A percentile compares a stretch with the other conserved stretches of the same genome.
phyloP scores from a whole-genome alignment of 2,888 invertebrate genomes.

The Epirrhoe tristata region DNA sequence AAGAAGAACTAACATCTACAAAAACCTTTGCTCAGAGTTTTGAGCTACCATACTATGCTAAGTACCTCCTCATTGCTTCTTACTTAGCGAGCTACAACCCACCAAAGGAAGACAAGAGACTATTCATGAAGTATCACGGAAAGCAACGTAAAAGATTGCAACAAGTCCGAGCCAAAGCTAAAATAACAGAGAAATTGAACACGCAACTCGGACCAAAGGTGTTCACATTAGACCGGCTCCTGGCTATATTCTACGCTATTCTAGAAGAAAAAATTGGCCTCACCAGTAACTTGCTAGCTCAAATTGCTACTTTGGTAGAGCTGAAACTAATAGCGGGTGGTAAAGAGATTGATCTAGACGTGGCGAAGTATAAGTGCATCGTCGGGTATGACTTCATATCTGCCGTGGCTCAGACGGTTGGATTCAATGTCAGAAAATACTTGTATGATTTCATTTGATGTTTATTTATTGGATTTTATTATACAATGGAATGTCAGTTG shows the following conservation, averaged over 20 bases:
- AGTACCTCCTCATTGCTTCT: slow-evolving; percentile 95
- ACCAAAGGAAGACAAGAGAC: slow-evolving; percentile 92
- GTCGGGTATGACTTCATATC: slow-evolving; percentile 93
- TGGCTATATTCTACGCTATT: slow-evolving; percentile 96
- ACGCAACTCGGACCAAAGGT: slow-evolving; percentile 93
- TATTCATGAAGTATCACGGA: slow-evolving; percentile 93
- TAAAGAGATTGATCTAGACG: slow-evolving; percentile 90
- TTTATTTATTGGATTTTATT: slow-evolving; percentile 32
- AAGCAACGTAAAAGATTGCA: slow-evolving; percentile 89
- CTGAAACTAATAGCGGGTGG: slow-evolving; percentile 91
- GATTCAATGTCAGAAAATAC: slow-evolving; percentile 91
- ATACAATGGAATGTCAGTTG: slow-evolving; percentile 26
- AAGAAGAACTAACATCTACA: slow-evolving; percentile 77
- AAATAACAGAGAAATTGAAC: slow-evolving; percentile 82
- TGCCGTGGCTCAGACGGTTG: slow-evolving; percentile 90
- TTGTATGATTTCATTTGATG: slow-evolving; percentile 88
- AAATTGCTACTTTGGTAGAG: slow-evolving; percentile 94
- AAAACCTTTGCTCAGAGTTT: slow-evolving; percentile 87
- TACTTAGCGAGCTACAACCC: slow-evolving; percentile 97
- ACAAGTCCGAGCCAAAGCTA: slow-evolving; percentile 86
- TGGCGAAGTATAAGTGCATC: slow-evolving; percentile 94
- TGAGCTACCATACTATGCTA: slow-evolving; percentile 95
- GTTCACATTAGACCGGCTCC: slow-evolving; percentile 91
- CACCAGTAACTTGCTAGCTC: slow-evolving; percentile 94
- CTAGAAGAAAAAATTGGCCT: slow-evolving; percentile 93